Evolutionary conservation across 2,888 invertebrate genomes (phyloP).

Genomic region (Lasioglossum vierecki): DNA sequence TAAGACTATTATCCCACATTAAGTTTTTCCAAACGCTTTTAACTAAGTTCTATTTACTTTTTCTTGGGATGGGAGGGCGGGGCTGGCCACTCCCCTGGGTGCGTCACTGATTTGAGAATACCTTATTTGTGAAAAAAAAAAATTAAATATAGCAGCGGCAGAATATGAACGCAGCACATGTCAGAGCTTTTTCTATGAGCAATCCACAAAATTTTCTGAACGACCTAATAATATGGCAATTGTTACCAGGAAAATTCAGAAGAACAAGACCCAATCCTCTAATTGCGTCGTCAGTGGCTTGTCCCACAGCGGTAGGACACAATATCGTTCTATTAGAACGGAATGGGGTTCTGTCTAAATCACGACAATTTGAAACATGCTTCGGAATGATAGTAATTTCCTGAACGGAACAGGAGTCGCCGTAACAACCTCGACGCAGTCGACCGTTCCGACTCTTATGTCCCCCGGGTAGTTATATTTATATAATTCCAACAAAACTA

Average conservation of each 20-base stretch:
- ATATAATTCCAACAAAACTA: slow-evolving; percentile 14
- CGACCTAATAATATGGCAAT: not conserved
- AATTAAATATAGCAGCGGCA: not conserved
- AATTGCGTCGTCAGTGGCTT: slow-evolving; percentile 19
- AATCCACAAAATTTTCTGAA: not conserved
- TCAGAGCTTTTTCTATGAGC: not conserved
- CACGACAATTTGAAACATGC: slow-evolving; percentile 1
- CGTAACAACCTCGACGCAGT: slow-evolving; percentile 8
- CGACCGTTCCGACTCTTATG: not conserved
- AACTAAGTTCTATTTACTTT: too few species aligned
- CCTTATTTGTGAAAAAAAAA: not conserved
- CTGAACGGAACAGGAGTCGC: slow-evolving; percentile 12
- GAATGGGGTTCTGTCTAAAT: slow-evolving; percentile 25
- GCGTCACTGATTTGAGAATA: not conserved
- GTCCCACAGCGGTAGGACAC: not conserved
- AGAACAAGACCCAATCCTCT: slow-evolving; percentile 3
- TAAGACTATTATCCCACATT: too few species aligned
- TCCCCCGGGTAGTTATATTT: not conserved
- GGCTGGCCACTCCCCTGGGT: too few species aligned
- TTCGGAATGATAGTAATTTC: slow-evolving; percentile 38
- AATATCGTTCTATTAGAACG: slow-evolving; percentile 30
- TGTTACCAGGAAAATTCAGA: not conserved
- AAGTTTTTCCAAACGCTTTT: too few species aligned
- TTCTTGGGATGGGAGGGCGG: too few species aligned
- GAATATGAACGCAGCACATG: not conserved